Evolutionary conservation across 2,113 vertebrate species (phyloP).

Genomic region (Nycticorax nycticorax): DNA sequence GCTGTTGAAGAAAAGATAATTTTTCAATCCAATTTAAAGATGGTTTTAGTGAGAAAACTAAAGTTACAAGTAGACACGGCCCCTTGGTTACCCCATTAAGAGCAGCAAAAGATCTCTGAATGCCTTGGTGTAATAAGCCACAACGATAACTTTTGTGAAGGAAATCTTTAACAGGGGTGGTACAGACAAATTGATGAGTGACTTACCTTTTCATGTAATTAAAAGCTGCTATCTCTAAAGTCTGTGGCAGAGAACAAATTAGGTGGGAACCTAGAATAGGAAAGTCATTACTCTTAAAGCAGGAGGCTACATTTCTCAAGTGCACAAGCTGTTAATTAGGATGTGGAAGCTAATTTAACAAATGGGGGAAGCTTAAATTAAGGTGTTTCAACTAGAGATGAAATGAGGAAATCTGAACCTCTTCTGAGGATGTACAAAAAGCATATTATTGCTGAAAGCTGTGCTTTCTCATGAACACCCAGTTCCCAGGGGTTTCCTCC

Average conservation of each 20-base stretch:
- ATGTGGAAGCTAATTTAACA: constrained; percentile 15
- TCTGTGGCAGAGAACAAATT: constrained; percentile 56
- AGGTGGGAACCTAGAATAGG: constrained; percentile 47
- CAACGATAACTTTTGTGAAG: neutral
- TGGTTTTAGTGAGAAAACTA: neutral
- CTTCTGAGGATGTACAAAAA: neutral
- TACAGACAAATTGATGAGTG: neutral
- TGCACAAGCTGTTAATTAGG: constrained; percentile 68
- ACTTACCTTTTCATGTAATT: constrained; percentile 47
- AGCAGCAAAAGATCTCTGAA: neutral
- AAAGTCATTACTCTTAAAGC: constrained; percentile 46
- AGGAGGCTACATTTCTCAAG: constrained; percentile 62
- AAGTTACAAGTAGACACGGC: neutral
- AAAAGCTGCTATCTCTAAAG: constrained; percentile 55
- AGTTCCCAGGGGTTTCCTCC: neutral
- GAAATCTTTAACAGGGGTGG: neutral
- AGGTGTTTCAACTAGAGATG: constrained; percentile 34
- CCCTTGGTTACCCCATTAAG: neutral
- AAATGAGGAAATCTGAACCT: constrained; percentile 1
- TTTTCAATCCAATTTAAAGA: neutral
- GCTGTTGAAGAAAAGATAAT: neutral
- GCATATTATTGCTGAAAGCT: neutral
- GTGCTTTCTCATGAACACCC: neutral
- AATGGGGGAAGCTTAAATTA: constrained; percentile 48
- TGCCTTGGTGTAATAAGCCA: neutral